Evolutionary conservation across 2,113 vertebrate species (phyloP).

Genomic region (Trematocara stigmaticum): DNA sequence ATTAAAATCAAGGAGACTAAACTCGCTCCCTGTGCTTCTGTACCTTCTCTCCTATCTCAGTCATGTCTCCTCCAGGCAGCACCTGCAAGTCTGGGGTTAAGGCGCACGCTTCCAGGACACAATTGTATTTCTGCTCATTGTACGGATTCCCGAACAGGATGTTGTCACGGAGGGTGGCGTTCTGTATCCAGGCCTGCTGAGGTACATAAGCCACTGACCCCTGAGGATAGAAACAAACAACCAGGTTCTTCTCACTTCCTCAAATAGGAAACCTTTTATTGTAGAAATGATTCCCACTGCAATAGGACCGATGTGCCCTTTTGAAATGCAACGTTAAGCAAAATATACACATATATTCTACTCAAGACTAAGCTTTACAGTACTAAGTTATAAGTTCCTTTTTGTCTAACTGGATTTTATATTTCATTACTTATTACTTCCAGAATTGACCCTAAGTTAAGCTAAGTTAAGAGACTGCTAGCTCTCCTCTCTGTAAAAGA

Average conservation of each 20-base stretch:
- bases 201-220: slow-evolving; percentile 93
- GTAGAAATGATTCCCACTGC: neutral
- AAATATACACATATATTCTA: neutral
- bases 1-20: neutral
- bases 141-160: slow-evolving; percentile 85
- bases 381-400: neutral
- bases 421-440: neutral
- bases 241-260: neutral
- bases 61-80: slow-evolving; percentile 89
- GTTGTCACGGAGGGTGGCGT: slow-evolving; percentile 88
- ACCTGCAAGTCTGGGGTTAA: slow-evolving; percentile 87
- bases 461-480: neutral
- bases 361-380: neutral
- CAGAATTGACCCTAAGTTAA: neutral
- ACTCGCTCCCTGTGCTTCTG: neutral
- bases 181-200: slow-evolving; percentile 97
- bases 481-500: neutral
- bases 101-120: slow-evolving; percentile 85
- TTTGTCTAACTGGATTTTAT: neutral
- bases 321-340: neutral
- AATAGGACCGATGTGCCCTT: neutral
- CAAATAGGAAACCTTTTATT: neutral
- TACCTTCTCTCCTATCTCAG: slow-evolving; percentile 98
- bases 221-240: slow-evolving; percentile 56
- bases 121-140: slow-evolving; percentile 81